These are phyloP conservation scores for Oxytorus armatus DNA, from an alignment of 2,888 invertebrate species.

Conservation along the genomic window DNA sequence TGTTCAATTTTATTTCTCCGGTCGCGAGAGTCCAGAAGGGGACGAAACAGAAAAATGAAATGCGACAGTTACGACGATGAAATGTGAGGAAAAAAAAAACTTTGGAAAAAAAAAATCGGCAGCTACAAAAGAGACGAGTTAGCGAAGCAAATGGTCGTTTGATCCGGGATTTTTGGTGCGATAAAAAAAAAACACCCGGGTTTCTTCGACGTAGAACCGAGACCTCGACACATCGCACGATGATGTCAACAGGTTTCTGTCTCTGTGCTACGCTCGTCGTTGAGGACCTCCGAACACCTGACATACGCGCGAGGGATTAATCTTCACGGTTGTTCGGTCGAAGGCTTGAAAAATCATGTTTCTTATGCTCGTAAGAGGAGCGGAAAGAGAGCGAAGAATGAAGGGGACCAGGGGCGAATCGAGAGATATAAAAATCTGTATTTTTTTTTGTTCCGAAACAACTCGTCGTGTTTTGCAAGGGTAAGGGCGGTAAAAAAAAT, in stretches of 20 bases:
- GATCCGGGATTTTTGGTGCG: slow-evolving; percentile 46
- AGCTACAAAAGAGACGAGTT: slow-evolving; percentile 12
- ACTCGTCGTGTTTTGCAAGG: background rate
- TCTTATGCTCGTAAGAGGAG: slow-evolving; percentile 2
- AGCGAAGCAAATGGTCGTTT: slow-evolving; percentile 50
- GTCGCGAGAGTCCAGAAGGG: background rate
- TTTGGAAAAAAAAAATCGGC: slow-evolving; percentile 18
- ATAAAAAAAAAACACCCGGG: slow-evolving; percentile 28
- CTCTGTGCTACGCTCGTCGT: slow-evolving; percentile 30
- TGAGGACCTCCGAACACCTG: slow-evolving; percentile 47
- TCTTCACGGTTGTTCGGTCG: slow-evolving; percentile 54
- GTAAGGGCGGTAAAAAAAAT: no score
- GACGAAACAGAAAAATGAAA: slow-evolving; percentile 28
- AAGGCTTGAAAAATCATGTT: slow-evolving; percentile 43
- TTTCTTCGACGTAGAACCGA: slow-evolving; percentile 29
- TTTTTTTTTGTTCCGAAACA: background rate
- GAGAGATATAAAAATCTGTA: background rate
- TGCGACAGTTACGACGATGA: slow-evolving; percentile 26
- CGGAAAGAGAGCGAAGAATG: background rate
- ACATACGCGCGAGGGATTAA: slow-evolving; percentile 58
- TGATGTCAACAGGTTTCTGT: slow-evolving; percentile 64
- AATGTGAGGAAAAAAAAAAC: slow-evolving; percentile 17
- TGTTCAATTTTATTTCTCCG: slow-evolving; percentile 27
- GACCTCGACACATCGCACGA: slow-evolving; percentile 30
- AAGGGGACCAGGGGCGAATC: background rate